Evolutionary conservation across 2,113 vertebrate genomes (phyloP).

Genomic region (Anhinga rufa): DNA sequence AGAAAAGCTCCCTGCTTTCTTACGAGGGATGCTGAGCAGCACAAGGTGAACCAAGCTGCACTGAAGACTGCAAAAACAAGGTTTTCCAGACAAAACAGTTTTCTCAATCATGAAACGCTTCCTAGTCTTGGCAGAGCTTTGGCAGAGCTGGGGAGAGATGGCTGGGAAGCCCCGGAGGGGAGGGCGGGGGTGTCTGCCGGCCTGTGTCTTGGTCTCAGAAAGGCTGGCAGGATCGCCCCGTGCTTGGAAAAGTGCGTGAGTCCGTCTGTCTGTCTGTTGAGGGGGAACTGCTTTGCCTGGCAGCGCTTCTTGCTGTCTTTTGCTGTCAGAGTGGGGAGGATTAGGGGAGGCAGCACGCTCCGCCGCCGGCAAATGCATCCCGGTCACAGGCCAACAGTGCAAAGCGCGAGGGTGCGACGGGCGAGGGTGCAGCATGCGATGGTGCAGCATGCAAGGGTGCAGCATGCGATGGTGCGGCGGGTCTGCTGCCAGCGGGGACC

Average conservation of each 20-base stretch:
- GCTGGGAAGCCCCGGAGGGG: background rate
- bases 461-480: fast-evolving
- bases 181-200: background rate
- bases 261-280: background rate
- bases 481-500: background rate
- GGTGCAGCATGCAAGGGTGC: background rate
- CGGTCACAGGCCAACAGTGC: background rate
- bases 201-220: background rate
- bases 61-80: background rate
- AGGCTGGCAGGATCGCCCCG: background rate
- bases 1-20: background rate
- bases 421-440: no score
- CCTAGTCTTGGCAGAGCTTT: background rate
- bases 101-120: background rate
- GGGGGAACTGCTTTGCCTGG: background rate
- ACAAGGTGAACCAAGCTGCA: background rate
- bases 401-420: no score
- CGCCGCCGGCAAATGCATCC: background rate
- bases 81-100: background rate
- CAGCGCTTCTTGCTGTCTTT: background rate
- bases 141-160: background rate
- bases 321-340: background rate
- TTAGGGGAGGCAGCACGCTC: no score
- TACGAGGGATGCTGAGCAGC: background rate
- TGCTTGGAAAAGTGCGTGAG: background rate